Conservation (phyloP, 2,888 invertebrate genomes). For the Andrena flavipes region DNA sequence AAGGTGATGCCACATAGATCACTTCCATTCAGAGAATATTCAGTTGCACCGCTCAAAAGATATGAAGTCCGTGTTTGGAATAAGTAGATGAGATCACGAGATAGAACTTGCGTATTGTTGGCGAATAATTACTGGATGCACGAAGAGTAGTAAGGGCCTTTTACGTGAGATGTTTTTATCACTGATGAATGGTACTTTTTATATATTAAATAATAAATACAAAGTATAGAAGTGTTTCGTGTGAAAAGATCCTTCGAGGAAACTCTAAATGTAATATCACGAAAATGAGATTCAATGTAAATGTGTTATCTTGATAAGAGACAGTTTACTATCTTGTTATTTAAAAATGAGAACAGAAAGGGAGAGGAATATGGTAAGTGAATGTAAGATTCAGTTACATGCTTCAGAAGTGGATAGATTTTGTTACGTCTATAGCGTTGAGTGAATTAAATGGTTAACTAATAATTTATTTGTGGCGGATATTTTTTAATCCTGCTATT, state of each 20-base stretch:
- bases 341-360: neutral
- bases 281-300: neutral
- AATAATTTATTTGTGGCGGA: too few relatives aligned
- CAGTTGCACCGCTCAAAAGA: neutral
- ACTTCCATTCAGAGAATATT: neutral
- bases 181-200: too few relatives aligned
- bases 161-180: too few relatives aligned
- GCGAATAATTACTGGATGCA: neutral
- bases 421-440: too few relatives aligned
- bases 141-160: neutral
- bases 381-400: neutral
- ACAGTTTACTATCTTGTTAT: neutral
- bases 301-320: neutral
- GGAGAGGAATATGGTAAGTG: neutral
- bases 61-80: neutral
- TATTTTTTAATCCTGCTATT: too few relatives aligned
- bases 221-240: too few relatives aligned
- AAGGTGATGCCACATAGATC: constrained; percentile 10
- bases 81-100: neutral
- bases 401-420: too few relatives aligned
- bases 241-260: neutral
- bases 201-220: too few relatives aligned
- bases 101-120: neutral
- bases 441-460: too few relatives aligned
- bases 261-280: neutral